Conservation (phyloP, 64 coral and sea anemone genomes). For the Cladopsammia gracilis region DNA sequence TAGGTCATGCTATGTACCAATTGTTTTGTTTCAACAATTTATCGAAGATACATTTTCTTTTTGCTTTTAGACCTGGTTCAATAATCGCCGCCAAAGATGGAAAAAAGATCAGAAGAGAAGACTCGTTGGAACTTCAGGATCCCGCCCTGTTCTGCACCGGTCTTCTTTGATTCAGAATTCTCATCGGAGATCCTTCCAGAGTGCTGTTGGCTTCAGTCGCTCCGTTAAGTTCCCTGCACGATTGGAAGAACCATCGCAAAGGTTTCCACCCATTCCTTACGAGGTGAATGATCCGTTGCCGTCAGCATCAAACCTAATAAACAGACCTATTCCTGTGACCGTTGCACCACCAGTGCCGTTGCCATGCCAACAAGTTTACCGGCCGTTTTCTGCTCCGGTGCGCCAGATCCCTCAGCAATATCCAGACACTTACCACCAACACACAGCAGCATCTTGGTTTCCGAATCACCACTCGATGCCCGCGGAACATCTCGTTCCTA, state of each 20-base stretch:
- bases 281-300: not conserved
- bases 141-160: not conserved
- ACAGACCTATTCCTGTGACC: not conserved
- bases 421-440: not conserved
- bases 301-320: not conserved
- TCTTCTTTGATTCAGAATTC: not conserved
- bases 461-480: not conserved
- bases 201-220: not conserved
- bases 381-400: not conserved
- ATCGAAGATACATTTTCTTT: not conserved
- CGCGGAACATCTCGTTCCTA: not conserved
- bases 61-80: conserved; percentile 15
- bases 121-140: not conserved
- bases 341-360: not conserved
- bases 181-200: not conserved
- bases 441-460: not conserved
- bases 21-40: not conserved
- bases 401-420: not conserved
- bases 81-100: not conserved
- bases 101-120: not conserved
- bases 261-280: not conserved
- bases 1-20: no score
- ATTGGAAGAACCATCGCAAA: not conserved
- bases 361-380: not conserved
- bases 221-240: not conserved